A percentile compares a stretch with the other conserved stretches of the same genome.
Conservation (phyloP, 2,888 invertebrate species). For the Plutella xylostella region DNA sequence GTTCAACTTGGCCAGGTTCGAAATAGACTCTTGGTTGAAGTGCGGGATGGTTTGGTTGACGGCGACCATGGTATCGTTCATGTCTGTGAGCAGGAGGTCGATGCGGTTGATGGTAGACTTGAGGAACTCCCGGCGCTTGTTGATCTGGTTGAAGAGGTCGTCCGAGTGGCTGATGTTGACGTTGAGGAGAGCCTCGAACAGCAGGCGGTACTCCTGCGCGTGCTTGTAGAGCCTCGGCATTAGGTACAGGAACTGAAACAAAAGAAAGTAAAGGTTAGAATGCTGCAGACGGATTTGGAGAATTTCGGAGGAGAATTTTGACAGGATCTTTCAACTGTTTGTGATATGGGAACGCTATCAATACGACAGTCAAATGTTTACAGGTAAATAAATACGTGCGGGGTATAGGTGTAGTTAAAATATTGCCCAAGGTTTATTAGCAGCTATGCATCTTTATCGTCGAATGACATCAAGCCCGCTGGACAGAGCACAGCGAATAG, state of each 20-base stretch:
- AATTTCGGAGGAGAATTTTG: too few relatives aligned
- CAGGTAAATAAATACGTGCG: too few relatives aligned
- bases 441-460: too few relatives aligned
- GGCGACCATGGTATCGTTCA: constrained; percentile 48
- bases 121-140: constrained; percentile 47
- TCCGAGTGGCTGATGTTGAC: constrained; percentile 51
- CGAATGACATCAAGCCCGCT: too few relatives aligned
- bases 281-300: too few relatives aligned
- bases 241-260: constrained; percentile 68
- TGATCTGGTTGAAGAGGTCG: constrained; percentile 48
- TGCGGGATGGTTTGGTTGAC: constrained; percentile 41
- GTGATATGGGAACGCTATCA: too few relatives aligned
- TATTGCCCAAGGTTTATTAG: too few relatives aligned
- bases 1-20: constrained; percentile 41
- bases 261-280: constrained; percentile 30
- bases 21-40: constrained; percentile 37
- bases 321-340: too few relatives aligned
- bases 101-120: constrained; percentile 50
- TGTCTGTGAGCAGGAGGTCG: constrained; percentile 70
- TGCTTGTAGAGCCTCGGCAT: constrained; percentile 70
- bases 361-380: too few relatives aligned
- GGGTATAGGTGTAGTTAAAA: too few relatives aligned
- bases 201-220: constrained; percentile 42
- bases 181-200: constrained; percentile 43
- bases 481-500: too few relatives aligned